These are phyloP conservation scores for Eilema depressum DNA, from an alignment of 2,888 invertebrate species.

Conservation along the genomic window DNA sequence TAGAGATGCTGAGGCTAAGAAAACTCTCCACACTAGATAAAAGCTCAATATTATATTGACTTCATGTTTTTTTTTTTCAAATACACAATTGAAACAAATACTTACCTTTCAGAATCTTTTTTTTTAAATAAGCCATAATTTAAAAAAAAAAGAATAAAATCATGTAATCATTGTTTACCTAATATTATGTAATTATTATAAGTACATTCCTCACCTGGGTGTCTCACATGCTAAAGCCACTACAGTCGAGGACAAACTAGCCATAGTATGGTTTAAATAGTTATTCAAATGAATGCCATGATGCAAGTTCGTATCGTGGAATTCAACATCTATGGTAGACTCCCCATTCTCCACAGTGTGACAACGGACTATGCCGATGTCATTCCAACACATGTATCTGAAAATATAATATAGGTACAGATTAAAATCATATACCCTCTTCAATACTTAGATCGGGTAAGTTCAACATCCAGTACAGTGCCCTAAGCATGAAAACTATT, in stretches of 20 bases:
- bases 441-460: too few relatives aligned
- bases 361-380: conserved; percentile 95
- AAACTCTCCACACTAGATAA: too few relatives aligned
- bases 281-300: conserved; percentile 96
- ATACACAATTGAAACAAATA: too few relatives aligned
- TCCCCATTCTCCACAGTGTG: conserved; percentile 91
- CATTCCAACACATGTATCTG: conserved; percentile 95
- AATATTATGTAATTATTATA: neutral
- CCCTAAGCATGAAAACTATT: too few relatives aligned
- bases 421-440: neutral
- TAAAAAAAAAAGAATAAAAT: too few relatives aligned
- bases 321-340: conserved; percentile 97
- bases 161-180: too few relatives aligned
- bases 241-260: conserved; percentile 93
- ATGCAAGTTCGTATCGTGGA: conserved; percentile 96
- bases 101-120: too few relatives aligned
- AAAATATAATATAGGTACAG: conserved; percentile 32
- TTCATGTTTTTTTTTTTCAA: too few relatives aligned
- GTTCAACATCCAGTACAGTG: too few relatives aligned
- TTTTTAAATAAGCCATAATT: too few relatives aligned
- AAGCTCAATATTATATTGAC: too few relatives aligned
- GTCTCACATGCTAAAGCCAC: conserved; percentile 92
- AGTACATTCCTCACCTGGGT: conserved; percentile 84
- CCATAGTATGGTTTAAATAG: conserved; percentile 94
- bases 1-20: too few relatives aligned